Conservation (phyloP, 2,888 invertebrate species). For the Apodemia zela region DNA sequence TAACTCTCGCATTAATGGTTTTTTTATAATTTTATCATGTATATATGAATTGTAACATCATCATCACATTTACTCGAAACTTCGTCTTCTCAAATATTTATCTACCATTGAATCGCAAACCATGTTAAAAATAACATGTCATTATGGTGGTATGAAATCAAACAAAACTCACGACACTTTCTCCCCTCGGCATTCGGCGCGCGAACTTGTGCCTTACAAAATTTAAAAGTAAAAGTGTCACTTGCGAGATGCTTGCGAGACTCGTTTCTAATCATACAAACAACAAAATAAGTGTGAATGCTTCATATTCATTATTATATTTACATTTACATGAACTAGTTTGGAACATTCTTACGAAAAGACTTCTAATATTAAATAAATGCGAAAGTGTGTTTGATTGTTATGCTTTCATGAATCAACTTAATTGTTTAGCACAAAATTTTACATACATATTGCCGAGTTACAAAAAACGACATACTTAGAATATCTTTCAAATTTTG, state of each 20-base stretch:
- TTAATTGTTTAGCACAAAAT: too few species aligned
- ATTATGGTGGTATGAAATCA: constrained; percentile 33
- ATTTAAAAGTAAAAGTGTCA: constrained; percentile 61
- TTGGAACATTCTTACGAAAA: too few species aligned
- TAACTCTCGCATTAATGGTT: too few species aligned
- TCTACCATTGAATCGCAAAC: neutral
- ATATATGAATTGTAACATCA: neutral
- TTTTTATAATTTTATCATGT: neutral
- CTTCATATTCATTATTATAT: neutral
- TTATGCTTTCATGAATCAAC: too few species aligned
- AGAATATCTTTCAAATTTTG: too few species aligned
- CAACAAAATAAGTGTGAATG: constrained; percentile 32
- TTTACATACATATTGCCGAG: too few species aligned
- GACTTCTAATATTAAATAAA: too few species aligned
- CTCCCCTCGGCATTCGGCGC: constrained; percentile 36
- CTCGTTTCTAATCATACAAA: constrained; percentile 39
- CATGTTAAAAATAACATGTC: constrained; percentile 24
- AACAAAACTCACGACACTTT: constrained; percentile 43
- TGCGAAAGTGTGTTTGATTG: too few species aligned
- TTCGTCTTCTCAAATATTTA: neutral
- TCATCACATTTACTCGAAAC: neutral
- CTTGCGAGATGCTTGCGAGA: constrained; percentile 37
- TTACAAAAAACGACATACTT: too few species aligned
- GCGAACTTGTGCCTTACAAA: constrained; percentile 34
- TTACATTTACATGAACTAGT: too few species aligned